A percentile compares a stretch with the other conserved stretches of the same genome.
Conservation (phyloP, 1,140 invertebrate genomes). For the Brachionus calyciflorus region DNA sequence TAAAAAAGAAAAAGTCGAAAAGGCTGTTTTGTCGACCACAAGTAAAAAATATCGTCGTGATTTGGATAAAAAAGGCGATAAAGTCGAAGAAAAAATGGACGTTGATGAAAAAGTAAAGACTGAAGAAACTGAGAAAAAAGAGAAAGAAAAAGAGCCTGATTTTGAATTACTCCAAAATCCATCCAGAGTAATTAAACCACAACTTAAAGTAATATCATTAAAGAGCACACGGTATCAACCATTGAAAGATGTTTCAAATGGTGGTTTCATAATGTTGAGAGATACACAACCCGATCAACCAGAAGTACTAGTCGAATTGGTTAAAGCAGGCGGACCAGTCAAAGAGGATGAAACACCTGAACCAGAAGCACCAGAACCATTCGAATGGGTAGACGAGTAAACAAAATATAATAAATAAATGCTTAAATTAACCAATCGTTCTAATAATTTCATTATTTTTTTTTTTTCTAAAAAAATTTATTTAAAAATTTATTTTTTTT, state of each 20-base stretch:
- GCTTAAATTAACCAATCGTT: no score
- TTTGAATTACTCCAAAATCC: slow-evolving; percentile 92
- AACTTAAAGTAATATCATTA: slow-evolving; percentile 77
- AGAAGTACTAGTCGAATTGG: slow-evolving; percentile 28
- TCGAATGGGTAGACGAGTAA: slow-evolving; percentile 78
- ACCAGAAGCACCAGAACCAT: slow-evolving; percentile 91
- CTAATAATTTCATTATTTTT: no score
- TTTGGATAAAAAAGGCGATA: slow-evolving; percentile 56
- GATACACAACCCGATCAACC: slow-evolving; percentile 24
- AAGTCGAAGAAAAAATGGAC: slow-evolving; percentile 63
- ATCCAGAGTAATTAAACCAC: slow-evolving; percentile 84
- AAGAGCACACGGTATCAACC: slow-evolving; percentile 77
- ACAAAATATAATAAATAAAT: no score
- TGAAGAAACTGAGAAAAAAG: slow-evolving; percentile 54
- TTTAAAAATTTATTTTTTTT: no score
- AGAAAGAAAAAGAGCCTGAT: slow-evolving; percentile 68
- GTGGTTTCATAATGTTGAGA: slow-evolving; percentile 80
- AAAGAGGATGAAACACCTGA: slow-evolving; percentile 84
- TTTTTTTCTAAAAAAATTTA: no score
- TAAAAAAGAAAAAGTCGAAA: slow-evolving; percentile 83
- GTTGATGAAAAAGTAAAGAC: slow-evolving; percentile 62
- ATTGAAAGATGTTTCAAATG: slow-evolving; percentile 80
- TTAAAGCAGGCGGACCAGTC: slow-evolving; percentile 79
- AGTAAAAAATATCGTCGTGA: slow-evolving; percentile 66
- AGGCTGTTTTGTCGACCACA: slow-evolving; percentile 92